Conservation (phyloP, 2,888 invertebrate species). For the Bombylius discolor region DNA sequence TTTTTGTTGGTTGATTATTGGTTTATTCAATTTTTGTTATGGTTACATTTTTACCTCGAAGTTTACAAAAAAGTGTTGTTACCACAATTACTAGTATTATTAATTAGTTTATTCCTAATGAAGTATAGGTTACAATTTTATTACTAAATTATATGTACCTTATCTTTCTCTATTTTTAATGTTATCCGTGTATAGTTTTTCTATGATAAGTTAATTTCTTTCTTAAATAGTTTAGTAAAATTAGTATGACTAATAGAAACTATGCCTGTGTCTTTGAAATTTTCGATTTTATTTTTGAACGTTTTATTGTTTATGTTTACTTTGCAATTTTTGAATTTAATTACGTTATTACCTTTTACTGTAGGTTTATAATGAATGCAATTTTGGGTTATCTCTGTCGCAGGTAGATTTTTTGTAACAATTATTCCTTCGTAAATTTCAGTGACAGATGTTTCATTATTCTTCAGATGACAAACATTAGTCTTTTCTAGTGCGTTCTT, state of each 20-base stretch:
- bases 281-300: not conserved
- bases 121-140: not conserved
- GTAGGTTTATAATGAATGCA: not conserved
- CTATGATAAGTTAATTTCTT: not conserved
- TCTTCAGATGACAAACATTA: not conserved
- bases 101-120: not conserved
- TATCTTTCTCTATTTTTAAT: not conserved
- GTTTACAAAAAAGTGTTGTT: not conserved
- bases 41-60: not conserved
- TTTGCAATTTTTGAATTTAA: not conserved
- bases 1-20: not conserved
- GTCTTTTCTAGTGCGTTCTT: not conserved
- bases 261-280: not conserved
- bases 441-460: not conserved
- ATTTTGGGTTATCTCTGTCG: not conserved
- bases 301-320: not conserved
- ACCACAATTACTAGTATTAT: not conserved
- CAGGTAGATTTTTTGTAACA: not conserved
- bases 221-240: not conserved
- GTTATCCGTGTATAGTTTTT: not conserved
- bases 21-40: not conserved
- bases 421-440: not conserved
- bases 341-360: not conserved
- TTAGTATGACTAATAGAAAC: not conserved
- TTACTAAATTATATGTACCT: not conserved